Percentiles rank a stretch among this genome's conserved stretches.
Evolutionary conservation across 2,113 vertebrate genomes (phyloP).

Genomic region (Podocnemis expansa): DNA sequence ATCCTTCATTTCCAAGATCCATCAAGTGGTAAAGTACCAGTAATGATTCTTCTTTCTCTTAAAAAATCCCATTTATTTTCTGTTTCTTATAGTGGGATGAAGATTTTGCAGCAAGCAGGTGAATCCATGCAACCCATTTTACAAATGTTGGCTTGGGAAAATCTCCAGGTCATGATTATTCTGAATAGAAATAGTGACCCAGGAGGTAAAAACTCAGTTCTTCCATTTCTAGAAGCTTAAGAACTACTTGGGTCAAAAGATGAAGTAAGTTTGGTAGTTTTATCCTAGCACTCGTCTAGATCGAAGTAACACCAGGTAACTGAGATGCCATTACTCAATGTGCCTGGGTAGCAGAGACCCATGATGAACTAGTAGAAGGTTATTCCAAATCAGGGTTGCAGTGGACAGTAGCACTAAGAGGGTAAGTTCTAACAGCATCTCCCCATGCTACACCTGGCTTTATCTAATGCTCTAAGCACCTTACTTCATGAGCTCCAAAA

Average conservation of each 20-base stretch:
- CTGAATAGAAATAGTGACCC: not conserved
- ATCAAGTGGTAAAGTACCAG: not conserved
- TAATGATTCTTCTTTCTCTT: not conserved
- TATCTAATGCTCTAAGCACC: not conserved
- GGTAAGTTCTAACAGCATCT: not conserved
- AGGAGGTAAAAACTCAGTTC: not conserved
- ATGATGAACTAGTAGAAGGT: accelerated
- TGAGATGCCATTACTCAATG: not conserved
- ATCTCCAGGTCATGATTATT: not conserved
- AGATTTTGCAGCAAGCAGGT: not conserved
- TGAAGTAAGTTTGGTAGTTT: not conserved
- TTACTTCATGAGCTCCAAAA: slow-evolving; percentile 7
- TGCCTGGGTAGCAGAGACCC: not conserved
- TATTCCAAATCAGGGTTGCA: not conserved
- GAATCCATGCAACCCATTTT: not conserved
- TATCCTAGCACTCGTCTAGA: not conserved
- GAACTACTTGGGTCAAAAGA: not conserved
- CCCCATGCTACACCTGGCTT: not conserved
- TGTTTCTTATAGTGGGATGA: not conserved
- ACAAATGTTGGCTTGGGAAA: not conserved
- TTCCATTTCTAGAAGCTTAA: not conserved
- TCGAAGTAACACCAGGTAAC: not conserved
- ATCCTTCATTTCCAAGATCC: not conserved
- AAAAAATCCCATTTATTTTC: accelerated
- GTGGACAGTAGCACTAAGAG: not conserved